phyloP scores from a whole-genome alignment of 1,140 invertebrate species.

The Procambarus virginalis region DNA sequence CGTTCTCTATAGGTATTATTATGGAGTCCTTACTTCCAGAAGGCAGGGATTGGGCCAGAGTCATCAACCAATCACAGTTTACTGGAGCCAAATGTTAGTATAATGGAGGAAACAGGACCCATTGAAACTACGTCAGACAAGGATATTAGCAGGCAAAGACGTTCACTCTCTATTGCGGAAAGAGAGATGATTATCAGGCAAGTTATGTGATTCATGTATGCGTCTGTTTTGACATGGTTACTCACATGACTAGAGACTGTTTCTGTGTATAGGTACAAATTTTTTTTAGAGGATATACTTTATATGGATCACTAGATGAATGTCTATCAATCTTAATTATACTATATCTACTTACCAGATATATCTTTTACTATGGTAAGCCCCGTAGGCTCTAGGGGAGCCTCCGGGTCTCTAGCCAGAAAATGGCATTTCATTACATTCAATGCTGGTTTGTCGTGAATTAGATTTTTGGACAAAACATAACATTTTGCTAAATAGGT shows the following conservation, averaged over 20 bases:
- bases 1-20: conserved; percentile 1
- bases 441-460: too few relatives aligned
- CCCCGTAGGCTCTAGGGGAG: too few relatives aligned
- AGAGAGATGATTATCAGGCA: conserved; percentile 70
- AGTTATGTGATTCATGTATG: not conserved
- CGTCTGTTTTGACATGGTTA: too few relatives aligned
- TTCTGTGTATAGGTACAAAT: not conserved
- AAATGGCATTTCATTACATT: too few relatives aligned
- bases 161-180: conserved; percentile 70
- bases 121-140: conserved; percentile 48
- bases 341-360: too few relatives aligned
- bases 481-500: too few relatives aligned
- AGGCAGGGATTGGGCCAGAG: conserved; percentile 10
- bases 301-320: too few relatives aligned
- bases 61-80: conserved; percentile 33
- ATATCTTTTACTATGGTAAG: too few relatives aligned
- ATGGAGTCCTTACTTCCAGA: conserved; percentile 18
- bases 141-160: conserved; percentile 61
- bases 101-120: conserved; percentile 65
- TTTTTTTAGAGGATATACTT: too few relatives aligned
- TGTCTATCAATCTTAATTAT: too few relatives aligned
- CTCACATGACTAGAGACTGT: not conserved
- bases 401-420: too few relatives aligned
- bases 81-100: conserved; percentile 63
- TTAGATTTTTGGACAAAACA: too few relatives aligned